Percentiles rank a stretch among this genome's conserved stretches.
Conservation (phyloP, 1,140 invertebrate genomes). For the Solen grandis region DNA sequence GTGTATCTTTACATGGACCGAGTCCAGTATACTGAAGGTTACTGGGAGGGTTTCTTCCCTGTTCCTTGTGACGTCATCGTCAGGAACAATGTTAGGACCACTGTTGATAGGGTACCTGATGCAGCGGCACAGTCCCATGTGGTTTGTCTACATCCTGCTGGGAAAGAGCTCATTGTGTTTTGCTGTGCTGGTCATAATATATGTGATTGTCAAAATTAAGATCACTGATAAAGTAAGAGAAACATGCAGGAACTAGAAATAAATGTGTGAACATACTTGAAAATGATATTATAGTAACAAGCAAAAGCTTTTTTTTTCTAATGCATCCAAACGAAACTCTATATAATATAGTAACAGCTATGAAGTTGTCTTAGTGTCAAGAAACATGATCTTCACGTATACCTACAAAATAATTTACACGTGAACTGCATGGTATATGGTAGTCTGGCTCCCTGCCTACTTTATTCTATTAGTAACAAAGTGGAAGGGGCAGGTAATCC, state of each 20-base stretch:
- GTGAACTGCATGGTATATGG: too few relatives aligned
- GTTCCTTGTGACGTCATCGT: conserved; percentile 62
- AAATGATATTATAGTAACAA: not conserved
- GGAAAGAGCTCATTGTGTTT: conserved; percentile 48
- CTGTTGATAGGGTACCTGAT: conserved; percentile 63
- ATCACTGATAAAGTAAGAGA: not conserved
- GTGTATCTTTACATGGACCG: conserved; percentile 62
- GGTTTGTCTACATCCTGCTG: conserved; percentile 62
- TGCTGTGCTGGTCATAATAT: conserved; percentile 40
- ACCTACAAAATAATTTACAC: too few relatives aligned
- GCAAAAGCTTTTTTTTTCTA: not conserved
- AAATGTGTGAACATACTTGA: not conserved
- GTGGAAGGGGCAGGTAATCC: too few relatives aligned
- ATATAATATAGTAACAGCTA: not conserved
- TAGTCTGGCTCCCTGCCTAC: too few relatives aligned
- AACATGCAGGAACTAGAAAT: not conserved
- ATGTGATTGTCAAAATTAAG: conserved; percentile 27
- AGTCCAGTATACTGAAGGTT: conserved; percentile 62
- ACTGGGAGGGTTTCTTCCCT: conserved; percentile 59
- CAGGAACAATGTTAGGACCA: conserved; percentile 61
- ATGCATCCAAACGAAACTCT: not conserved
- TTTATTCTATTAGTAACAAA: too few relatives aligned
- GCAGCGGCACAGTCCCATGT: conserved; percentile 60
- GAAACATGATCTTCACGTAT: too few relatives aligned
- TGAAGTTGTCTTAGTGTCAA: too few relatives aligned